These are phyloP conservation scores for Datnioides undecimradiatus DNA, from an alignment of 2,113 vertebrate species.

Conservation along the genomic window DNA sequence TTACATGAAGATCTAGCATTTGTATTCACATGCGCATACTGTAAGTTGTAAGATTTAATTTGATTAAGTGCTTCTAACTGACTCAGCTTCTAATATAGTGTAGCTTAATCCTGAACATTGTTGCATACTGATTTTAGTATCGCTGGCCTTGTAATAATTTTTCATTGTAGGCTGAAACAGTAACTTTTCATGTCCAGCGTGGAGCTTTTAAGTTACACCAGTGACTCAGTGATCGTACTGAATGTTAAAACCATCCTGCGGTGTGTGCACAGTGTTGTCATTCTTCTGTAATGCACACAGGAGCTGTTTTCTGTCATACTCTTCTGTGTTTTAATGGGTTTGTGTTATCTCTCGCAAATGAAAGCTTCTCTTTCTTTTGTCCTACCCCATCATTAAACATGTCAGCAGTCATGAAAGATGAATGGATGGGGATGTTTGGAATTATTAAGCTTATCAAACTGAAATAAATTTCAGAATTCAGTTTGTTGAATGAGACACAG, in stretches of 20 bases:
- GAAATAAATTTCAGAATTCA: too few species aligned
- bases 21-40: background rate
- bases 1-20: background rate
- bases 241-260: background rate
- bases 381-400: slow-evolving; percentile 1
- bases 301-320: background rate
- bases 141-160: background rate
- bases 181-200: background rate
- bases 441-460: too few species aligned
- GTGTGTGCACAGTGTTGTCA: background rate
- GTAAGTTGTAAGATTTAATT: background rate
- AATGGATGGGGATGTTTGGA: too few species aligned
- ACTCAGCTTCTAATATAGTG: background rate
- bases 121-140: background rate
- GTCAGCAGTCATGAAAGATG: too few species aligned
- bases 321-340: slow-evolving; percentile 4
- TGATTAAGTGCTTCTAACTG: slow-evolving; percentile 1
- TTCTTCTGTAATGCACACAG: background rate
- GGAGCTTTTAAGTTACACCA: background rate
- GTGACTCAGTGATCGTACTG: background rate
- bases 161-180: background rate
- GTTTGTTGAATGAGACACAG: background rate
- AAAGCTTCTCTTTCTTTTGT: background rate
- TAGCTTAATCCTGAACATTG: background rate
- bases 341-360: background rate